Evolutionary conservation across 2,888 invertebrate species (phyloP).

Genomic region (Camptogramma bilineatum): DNA sequence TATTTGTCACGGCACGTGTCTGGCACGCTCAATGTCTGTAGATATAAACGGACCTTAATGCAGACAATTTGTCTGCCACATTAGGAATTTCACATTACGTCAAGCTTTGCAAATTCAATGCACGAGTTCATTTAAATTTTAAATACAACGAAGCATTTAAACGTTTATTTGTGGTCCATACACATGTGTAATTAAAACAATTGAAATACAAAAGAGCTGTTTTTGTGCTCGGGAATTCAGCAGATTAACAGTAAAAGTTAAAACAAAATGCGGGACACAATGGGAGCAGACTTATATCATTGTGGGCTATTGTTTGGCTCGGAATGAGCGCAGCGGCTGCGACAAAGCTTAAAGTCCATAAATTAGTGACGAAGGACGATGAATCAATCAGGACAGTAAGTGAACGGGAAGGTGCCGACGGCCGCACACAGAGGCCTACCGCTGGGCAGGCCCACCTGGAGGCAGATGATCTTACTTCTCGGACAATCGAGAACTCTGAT

Average conservation of each 20-base stretch:
- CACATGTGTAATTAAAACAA: constrained; percentile 55
- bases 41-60: too few relatives aligned
- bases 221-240: constrained; percentile 50
- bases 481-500: constrained; percentile 18
- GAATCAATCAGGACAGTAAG: constrained; percentile 79
- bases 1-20: too few relatives aligned
- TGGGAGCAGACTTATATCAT: constrained; percentile 33
- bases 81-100: constrained; percentile 38
- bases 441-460: constrained; percentile 45
- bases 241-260: constrained; percentile 58
- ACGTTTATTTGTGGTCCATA: constrained; percentile 48
- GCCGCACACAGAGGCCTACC: constrained; percentile 72
- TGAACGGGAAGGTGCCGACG: constrained; percentile 60
- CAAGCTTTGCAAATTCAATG: constrained; percentile 45
- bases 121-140: constrained; percentile 53
- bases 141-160: constrained; percentile 53
- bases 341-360: constrained; percentile 73
- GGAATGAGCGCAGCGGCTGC: constrained; percentile 61
- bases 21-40: too few relatives aligned
- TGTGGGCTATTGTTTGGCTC: constrained; percentile 64
- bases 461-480: constrained; percentile 29
- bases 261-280: constrained; percentile 55
- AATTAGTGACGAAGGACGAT: constrained; percentile 75
- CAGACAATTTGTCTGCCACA: constrained; percentile 41
- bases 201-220: constrained; percentile 52